Base-by-base conservation (phyloP, 2,888 invertebrate genomes). In the Lottia scabra region DNA sequence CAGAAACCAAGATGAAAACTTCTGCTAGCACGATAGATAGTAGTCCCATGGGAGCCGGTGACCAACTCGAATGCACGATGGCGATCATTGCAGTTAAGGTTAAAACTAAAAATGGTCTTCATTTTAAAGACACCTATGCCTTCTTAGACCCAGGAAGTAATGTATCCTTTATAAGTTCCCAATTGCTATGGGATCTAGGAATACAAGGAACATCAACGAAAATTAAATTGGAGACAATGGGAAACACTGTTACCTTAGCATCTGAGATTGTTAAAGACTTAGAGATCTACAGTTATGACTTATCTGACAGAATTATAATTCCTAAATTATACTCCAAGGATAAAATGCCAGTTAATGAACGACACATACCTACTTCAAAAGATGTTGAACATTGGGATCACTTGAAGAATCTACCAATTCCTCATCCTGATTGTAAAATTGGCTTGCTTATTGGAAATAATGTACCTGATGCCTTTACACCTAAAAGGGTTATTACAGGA, bases 381-480 rank as follows among this genome's bases (percentile, higher is more conserved):
- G 44, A 63, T 63, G 68, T 68, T 13, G 45, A 68, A 63, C 26
- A 68, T 8, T 68, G 44, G 63, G 1, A 3, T 12, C 45, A 68
- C 63, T 63, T 68, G 44, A 43, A 68, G 8, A 44, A 19, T 43
- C 12, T 68, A 16, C 38, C 23, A 19, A 48, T 63, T 68, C 63
- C 26, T 19, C 15, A 19, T 4, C 16, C 63, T 6, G 45, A 68
- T 19, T 44, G 63, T 15, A 23, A 38, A 16, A 63, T 63, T 2
- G 63, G 63, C 1, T 6, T 68, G 1, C 38, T 68, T 5, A 68
- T 68, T 16, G 68, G 68, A n/a, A 46, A 68, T n/a, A 44, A 68
- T 44, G 23, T 68, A 15, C 68, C 68, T 5, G 15, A 26, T 5
- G 68, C 68, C 12, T 16, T 44, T 1, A 45, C 44, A 56, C 68